Evolutionary conservation across 2,113 vertebrate species (phyloP), one percentile per base, ranked within the genome.

Genomic region (Mobula hypostoma): DNA sequence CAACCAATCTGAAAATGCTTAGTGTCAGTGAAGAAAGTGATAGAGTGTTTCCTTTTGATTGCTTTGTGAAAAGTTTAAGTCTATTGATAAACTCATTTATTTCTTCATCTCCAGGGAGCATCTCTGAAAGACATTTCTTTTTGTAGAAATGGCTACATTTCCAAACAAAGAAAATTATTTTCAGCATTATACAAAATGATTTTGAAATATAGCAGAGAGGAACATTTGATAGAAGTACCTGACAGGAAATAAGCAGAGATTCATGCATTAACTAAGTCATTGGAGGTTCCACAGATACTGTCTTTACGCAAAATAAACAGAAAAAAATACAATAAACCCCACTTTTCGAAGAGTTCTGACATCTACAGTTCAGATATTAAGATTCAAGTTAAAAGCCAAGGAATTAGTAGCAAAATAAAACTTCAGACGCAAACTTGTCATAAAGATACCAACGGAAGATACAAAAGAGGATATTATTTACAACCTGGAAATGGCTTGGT

Each of bases 121-220:
- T 7, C 29, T 7, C 61, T 90, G 29, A 90, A 32, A 66, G 85
- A 90, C 58, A 90, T 66, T 90, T 63, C 12, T 32, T 88, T 90
- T 61, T 63, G 29, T 66, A 17, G 58, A 6, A 15, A 61, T 90
- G 85, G 61, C 61, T 29, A 66, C 29, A 66, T 32, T 36, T 61
- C 61, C 6, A n/a, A 90, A 68, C 85, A 90, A n/a, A 32, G 58
- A n/a, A 90, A 66, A 90, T 90, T 66, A 66, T 90, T 66, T 90
- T 90, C 85, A 66, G 61, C 12, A 90, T 32, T 90, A 90, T 66
- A n/a, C 29, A 66, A 90, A 90, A 15, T 17, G 85, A 66, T 90
- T 90, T 68, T 66, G 85, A 90, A 87, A 87, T 68, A 19, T 32
- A 19, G 5, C n/a, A 11, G 0, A 6, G 8, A 32, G 14, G 29